Evolutionary conservation across 1,140 invertebrate species (phyloP), one percentile per base, ranked within the genome.

Genomic region (Apis mellifera): DNA sequence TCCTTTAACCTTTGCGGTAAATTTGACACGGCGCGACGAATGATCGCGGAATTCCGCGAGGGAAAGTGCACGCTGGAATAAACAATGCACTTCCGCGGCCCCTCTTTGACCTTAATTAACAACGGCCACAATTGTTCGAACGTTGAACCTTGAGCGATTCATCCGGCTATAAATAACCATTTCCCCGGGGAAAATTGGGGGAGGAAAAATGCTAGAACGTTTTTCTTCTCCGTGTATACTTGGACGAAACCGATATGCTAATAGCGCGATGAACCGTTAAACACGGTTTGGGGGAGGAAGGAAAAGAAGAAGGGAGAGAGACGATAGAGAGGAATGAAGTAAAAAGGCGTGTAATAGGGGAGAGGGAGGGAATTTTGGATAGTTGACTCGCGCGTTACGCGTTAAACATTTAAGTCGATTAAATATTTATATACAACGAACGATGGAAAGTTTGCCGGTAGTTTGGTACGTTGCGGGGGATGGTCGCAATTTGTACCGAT

Each of bases 341-440:
- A 32, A 8, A 26, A 48, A 68, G 32, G 5, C 23, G 19, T 48
- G 9, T 15, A 19, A 54, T 15, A 13, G 2, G 15, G 19, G 23
- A 48, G 12, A n/a, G 11, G 26, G 48, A 19, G 32, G 75, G 42
- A 57, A 68, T 48, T 77, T 13, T 0, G 32, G 57, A n/a, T n/a
- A n/a, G 72, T 82, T 68, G 26, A 26, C 54, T 26, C 1, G 21
- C 54, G 42, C 19, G 50, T 7, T 21, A 48, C 66, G 21, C 48
- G 54, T 68, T 32, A 59, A 82, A 82, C 26, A 76, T 82, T 76
- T 74, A 76, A 76, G 54, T 23, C 42, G 54, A 21, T 82, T 76
- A 82, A 82, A 68, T 59, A 82, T 82, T 82, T 82, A 76, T 82
- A 42, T 42, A 42, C 55, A 68, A 48, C 73, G 64, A 76, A 82